A percentile compares a stretch with the other conserved stretches of the same genome.
These are phyloP conservation scores for Drosophila basisetae DNA, from an alignment of 2,888 invertebrate genomes.

Conservation along the genomic window DNA sequence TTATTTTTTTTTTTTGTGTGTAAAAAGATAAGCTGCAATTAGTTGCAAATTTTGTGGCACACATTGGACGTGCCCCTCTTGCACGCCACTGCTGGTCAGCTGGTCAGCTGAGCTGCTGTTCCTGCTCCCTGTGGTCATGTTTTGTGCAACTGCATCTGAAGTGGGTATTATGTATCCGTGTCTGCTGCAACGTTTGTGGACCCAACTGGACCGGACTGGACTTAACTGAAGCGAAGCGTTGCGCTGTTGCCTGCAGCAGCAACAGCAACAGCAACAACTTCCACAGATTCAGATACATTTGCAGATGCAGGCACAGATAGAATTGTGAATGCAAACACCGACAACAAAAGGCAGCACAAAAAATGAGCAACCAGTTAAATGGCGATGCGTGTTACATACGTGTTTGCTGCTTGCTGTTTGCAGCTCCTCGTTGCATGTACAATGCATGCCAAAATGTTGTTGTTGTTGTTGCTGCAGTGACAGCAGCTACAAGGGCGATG, in stretches of 20 bases:
- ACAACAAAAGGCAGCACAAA: slow-evolving; percentile 39
- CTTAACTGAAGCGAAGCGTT: slow-evolving; percentile 7
- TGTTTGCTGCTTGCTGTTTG: slow-evolving; percentile 29
- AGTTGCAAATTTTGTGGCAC: slow-evolving; percentile 71
- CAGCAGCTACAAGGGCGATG: slow-evolving; percentile 42
- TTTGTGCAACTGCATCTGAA: slow-evolving; percentile 38
- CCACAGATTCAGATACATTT: slow-evolving; percentile 30
- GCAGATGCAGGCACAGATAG: slow-evolving; percentile 38
- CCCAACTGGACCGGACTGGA: not conserved
- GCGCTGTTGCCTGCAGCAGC: slow-evolving; percentile 36
- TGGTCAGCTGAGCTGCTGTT: not conserved
- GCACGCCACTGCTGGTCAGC: not conserved
- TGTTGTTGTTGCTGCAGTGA: slow-evolving; percentile 37
- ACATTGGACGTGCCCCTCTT: slow-evolving; percentile 39
- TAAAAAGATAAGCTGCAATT: slow-evolving; percentile 68
- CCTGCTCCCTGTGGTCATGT: slow-evolving; percentile 36
- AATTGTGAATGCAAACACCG: slow-evolving; percentile 45
- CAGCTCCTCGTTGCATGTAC: slow-evolving; percentile 42
- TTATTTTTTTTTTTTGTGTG: not conserved
- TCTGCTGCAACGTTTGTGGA: slow-evolving; percentile 8
- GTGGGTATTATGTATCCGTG: slow-evolving; percentile 9
- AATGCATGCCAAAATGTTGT: slow-evolving; percentile 44
- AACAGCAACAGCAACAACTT: slow-evolving; percentile 23
- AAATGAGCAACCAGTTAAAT: slow-evolving; percentile 62
- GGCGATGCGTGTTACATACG: slow-evolving; percentile 66